Conservation (phyloP, 2,797 vertebrate species). For the Tangara arthus region DNA sequence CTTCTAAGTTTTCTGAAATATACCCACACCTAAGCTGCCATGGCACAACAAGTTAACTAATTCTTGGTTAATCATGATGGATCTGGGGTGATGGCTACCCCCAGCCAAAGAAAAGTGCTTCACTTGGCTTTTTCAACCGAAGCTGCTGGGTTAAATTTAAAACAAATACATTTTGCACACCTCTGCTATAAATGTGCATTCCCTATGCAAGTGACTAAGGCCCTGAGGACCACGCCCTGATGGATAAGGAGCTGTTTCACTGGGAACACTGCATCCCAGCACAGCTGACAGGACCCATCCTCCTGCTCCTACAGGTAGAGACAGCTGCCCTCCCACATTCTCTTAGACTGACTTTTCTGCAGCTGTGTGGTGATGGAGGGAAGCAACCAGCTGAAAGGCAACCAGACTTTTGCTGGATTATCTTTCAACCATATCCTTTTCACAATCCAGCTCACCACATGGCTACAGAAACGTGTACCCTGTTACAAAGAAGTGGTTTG, state of each 20-base stretch:
- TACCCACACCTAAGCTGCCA: not conserved
- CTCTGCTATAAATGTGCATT: not conserved
- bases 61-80: not conserved
- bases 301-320: not conserved
- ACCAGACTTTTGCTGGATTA: constrained; percentile 6
- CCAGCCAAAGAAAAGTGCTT: not conserved
- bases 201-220: rapidly evolving
- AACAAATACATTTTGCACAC: not conserved
- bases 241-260: not conserved
- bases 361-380: not conserved
- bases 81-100: not conserved
- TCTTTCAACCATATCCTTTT: not conserved
- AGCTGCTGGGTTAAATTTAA: not conserved
- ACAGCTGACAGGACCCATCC: not conserved
- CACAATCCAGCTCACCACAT: not conserved
- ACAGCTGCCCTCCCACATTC: not conserved
- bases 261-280: not conserved
- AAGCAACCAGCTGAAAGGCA: not conserved
- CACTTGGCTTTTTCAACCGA: not conserved
- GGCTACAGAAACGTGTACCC: not conserved
- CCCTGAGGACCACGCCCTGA: not conserved
- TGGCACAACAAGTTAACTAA: not conserved
- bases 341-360: constrained; percentile 8
- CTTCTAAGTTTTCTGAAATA: not conserved
- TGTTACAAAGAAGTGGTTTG: not conserved